Base-by-base conservation (phyloP, 92 coral and sea anemone species). In the Actinernus sp. region DNA sequence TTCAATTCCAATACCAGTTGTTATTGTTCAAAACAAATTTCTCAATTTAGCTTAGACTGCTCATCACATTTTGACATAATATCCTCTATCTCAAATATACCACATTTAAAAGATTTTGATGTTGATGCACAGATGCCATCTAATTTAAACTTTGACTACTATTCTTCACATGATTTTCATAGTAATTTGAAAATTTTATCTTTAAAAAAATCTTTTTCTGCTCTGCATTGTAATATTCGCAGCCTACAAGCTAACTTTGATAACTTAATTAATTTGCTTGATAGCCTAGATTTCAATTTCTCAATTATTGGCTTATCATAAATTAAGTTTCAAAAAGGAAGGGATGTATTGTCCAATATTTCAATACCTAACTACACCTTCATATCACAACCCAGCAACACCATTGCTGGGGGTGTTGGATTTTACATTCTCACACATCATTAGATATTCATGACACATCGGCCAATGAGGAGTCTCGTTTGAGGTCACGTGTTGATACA, bases 371-470 rank as follows among this genome's bases (percentile, higher is more conserved):
- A 65, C 7, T 64, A 57, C 26, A 46, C 55, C 5, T 81, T 81
- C 36, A 50, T 48, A 3, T 81, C 87, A 26, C 81, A 81, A 51
- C 75, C 75, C 36, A 63, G 61, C 0, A 19, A 48, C 1, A 38
- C 40, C 31, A 54, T 44, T 65, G 87, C 87, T 26, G 87, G 81
- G 17, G 81, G 87, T 1, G 81, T 65, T 55, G 81, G 87, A 23
- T 62, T 71, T 33, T 61, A 68, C 26, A 69, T 79, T 48, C 36
- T n/a, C n/a, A n/a, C n/a, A n/a, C n/a, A n/a, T n/a, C n/a, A n/a
- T n/a, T n/a, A n/a, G n/a, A n/a, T n/a, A n/a, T n/a, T n/a, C n/a
- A n/a, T n/a, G n/a, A n/a, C n/a, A n/a, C n/a, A n/a, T n/a, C n/a
- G n/a, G n/a, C n/a, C n/a, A n/a, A n/a, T n/a, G n/a, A n/a, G n/a